These are phyloP conservation scores for Caracal caracal DNA, from an alignment of 2,113 vertebrate species.

Conservation along the genomic window DNA sequence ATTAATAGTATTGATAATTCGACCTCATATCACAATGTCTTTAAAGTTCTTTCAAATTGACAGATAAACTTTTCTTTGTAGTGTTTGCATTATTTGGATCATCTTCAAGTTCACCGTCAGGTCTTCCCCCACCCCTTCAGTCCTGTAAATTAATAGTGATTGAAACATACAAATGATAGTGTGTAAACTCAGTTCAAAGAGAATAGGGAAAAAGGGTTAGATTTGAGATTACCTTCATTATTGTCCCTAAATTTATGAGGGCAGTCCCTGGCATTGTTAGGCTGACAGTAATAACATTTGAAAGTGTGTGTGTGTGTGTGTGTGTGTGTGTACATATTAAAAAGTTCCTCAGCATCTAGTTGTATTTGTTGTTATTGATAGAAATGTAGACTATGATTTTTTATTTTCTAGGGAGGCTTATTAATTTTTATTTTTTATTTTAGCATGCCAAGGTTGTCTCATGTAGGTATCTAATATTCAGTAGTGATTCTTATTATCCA, in stretches of 20 bases:
- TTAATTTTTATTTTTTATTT: slow-evolving; percentile 48
- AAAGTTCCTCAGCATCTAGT: not conserved
- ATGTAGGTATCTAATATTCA: slow-evolving; percentile 25
- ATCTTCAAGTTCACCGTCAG: slow-evolving; percentile 85
- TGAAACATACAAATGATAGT: slow-evolving; percentile 85
- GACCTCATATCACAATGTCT: slow-evolving; percentile 84
- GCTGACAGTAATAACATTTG: slow-evolving; percentile 50
- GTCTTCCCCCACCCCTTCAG: slow-evolving; percentile 64
- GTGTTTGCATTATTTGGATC: slow-evolving; percentile 85
- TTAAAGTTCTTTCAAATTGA: slow-evolving; percentile 85
- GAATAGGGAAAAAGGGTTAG: slow-evolving; percentile 12
- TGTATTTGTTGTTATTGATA: not conserved
- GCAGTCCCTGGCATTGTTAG: slow-evolving; percentile 55
- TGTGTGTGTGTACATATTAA: slow-evolving; percentile 13
- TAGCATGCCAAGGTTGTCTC: slow-evolving; percentile 45
- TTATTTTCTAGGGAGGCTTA: not conserved
- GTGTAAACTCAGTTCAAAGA: slow-evolving; percentile 79
- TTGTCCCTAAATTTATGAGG: slow-evolving; percentile 82
- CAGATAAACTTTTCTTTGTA: slow-evolving; percentile 85
- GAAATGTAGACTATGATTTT: not conserved
- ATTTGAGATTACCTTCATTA: slow-evolving; percentile 84
- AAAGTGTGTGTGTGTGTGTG: not conserved
- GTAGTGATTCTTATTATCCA: not conserved
- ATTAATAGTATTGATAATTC: slow-evolving; percentile 89
- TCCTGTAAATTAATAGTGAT: slow-evolving; percentile 86